Evolutionary conservation across 92 coral and sea anemone genomes (phyloP).

Genomic region (Metridium senile): DNA sequence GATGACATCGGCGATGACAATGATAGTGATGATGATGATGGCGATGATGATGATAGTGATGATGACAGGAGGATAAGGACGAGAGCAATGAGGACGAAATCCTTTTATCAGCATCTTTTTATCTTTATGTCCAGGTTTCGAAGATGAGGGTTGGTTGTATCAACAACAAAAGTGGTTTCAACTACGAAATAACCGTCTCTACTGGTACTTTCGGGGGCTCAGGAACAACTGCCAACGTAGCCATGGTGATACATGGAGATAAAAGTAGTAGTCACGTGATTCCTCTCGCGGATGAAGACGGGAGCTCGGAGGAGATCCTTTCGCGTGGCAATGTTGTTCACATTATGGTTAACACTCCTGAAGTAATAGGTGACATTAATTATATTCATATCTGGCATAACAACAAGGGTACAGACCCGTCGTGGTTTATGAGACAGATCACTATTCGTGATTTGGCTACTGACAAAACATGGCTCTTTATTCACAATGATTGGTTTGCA

Average conservation of each 20-base stretch:
- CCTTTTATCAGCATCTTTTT: not conserved
- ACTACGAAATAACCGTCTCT: constrained; percentile 73
- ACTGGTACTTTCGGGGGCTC: constrained; percentile 79
- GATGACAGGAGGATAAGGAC: no score
- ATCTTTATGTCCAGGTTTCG: constrained; percentile 6
- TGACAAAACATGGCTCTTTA: constrained; percentile 65
- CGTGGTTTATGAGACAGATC: constrained; percentile 78
- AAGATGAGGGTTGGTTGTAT: constrained; percentile 21
- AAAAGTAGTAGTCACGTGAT: constrained; percentile 57
- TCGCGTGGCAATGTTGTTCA: constrained; percentile 64
- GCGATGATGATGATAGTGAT: no score
- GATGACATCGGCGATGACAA: no score
- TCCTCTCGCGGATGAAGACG: constrained; percentile 58
- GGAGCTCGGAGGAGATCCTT: constrained; percentile 44
- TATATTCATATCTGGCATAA: constrained; percentile 86
- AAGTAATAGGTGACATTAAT: constrained; percentile 63
- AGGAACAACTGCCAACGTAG: constrained; percentile 86
- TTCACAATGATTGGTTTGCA: constrained; percentile 85
- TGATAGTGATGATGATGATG: no score
- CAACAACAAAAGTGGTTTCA: constrained; percentile 14
- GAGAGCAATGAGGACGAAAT: no score
- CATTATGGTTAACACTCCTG: constrained; percentile 55
- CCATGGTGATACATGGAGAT: constrained; percentile 64
- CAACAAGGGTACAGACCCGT: constrained; percentile 73
- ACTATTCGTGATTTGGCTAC: constrained; percentile 65